Percentiles rank a stretch among this genome's conserved stretches.
Evolutionary conservation across 2,113 vertebrate genomes (phyloP).

Genomic region (Isichthys henryi): DNA sequence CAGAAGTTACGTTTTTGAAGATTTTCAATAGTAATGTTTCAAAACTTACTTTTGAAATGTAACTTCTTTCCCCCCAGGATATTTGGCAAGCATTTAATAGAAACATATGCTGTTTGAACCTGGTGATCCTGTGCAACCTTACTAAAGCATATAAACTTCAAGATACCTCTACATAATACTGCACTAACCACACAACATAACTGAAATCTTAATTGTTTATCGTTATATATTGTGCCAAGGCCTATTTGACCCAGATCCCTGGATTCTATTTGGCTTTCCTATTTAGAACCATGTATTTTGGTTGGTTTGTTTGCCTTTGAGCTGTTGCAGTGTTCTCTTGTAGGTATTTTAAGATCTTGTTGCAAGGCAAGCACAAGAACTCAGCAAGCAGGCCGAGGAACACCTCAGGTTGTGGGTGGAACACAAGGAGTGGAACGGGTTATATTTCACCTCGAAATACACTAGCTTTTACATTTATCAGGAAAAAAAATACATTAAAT

Average conservation of each 20-base stretch:
- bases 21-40: neutral
- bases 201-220: neutral
- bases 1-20: neutral
- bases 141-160: neutral
- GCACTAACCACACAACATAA: neutral
- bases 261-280: neutral
- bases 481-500: neutral
- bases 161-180: neutral
- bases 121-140: too few species aligned
- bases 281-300: neutral
- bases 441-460: slow-evolving; percentile 3
- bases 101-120: neutral
- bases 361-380: neutral
- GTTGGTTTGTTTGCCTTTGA: neutral
- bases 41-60: neutral
- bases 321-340: neutral
- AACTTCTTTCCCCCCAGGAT: neutral
- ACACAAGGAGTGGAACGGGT: neutral
- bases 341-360: slow-evolving; percentile 8
- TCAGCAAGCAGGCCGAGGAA: neutral
- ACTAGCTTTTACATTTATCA: neutral
- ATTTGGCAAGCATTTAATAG: neutral
- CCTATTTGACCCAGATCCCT: neutral
- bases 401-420: slow-evolving; percentile 9
- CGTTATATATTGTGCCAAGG: neutral